Conservation (phyloP, 2,113 vertebrate species). For the Bubo bubo region DNA sequence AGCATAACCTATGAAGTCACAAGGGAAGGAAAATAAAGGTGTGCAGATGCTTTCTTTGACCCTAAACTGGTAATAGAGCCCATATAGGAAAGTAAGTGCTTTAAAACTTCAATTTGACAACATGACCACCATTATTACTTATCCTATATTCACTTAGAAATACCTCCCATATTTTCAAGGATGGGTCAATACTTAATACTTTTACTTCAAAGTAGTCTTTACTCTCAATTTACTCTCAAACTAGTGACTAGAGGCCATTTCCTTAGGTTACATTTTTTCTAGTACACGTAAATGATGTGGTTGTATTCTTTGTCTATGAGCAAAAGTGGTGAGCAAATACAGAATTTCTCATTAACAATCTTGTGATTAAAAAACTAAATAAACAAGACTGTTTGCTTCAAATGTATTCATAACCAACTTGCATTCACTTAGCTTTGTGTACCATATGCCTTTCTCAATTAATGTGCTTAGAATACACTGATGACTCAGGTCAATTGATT, state of each 20-base stretch:
- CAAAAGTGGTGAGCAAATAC: not conserved
- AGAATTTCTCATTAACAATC: not conserved
- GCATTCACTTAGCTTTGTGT: not conserved
- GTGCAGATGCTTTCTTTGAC: not conserved
- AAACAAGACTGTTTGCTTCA: not conserved
- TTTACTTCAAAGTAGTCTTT: not conserved
- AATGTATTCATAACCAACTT: not conserved
- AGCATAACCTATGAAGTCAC: not conserved
- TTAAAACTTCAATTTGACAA: not conserved
- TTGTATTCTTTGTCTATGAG: not conserved
- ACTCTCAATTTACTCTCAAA: not conserved
- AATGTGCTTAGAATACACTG: not conserved
- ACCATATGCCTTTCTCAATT: not conserved
- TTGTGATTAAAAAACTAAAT: not conserved
- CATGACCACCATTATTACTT: not conserved
- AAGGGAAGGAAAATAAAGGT: not conserved
- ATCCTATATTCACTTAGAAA: not conserved
- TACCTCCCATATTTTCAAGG: not conserved
- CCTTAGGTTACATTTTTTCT: not conserved
- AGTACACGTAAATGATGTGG: rapidly evolving
- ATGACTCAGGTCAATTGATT: not conserved
- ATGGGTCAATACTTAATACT: not conserved
- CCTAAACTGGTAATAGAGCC: not conserved
- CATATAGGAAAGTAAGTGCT: not conserved
- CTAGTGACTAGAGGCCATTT: not conserved